Base-by-base conservation (phyloP, 2,113 vertebrate species). In the Aphyosemion australe region DNA sequence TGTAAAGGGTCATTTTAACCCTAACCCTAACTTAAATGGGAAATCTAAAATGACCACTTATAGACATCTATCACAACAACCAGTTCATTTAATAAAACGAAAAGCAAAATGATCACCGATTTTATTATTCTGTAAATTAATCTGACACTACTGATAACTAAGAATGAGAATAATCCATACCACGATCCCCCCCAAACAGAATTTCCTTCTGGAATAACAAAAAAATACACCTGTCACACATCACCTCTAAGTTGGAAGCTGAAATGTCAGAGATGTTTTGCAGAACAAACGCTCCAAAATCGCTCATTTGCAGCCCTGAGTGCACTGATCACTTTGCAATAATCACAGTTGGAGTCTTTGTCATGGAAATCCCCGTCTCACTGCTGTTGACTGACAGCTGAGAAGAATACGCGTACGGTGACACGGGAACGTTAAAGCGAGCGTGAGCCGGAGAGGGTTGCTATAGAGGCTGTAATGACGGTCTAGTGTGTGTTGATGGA, bases 401-500 rank as follows among this genome's bases (percentile, higher is more conserved):
- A 75, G 70, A 80, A 79, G 80, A 77, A 73, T 69, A 60, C 63
- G 37, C 78, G 74, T 26, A 46, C 1, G 9, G 60, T 74, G 79
- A 84, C 72, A 77, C 8, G 8, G 50, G 69, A 62, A 47, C 79
- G 61, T 68, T 45, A 52, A 39, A 70, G 79, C 70, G 46, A 64
- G 48, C 3, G 65, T 34, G 62, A 71, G 62, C 76, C 68, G 62
- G 50, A 18, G 68, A 69, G 78, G 79, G 63, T 72, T 62, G 73
- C 14, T 61, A 58, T 63, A 76, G 69, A 74, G 81, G 80, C 62
- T 72, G 54, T 83, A 80, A 90, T 83, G 79, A 78, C 66, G 55
- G 62, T 74, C 50, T 72, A 69, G 81, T 82, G 83, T 49, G 65
- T 47, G 14, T 61, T 82, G 82, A 79, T 69, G 77, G 84, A 83